phyloP scores from a whole-genome alignment of 2,888 invertebrate species.

The Meloe dianella region DNA sequence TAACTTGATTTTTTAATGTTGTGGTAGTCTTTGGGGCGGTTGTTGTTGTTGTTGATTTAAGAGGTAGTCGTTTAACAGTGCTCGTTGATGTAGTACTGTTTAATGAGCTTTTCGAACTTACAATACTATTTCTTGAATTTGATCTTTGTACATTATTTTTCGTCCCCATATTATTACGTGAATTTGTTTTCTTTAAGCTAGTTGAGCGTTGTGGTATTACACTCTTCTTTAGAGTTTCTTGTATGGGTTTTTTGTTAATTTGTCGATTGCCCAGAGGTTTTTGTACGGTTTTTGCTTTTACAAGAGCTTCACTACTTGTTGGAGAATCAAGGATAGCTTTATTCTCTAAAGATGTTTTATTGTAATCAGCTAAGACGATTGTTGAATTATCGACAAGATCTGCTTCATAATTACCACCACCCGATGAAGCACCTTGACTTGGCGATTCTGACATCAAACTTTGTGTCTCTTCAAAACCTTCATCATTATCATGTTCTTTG shows the following conservation, averaged over 20 bases:
- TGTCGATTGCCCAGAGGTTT: background rate
- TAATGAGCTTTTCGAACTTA: slow-evolving; percentile 83
- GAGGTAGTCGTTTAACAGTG: slow-evolving; percentile 75
- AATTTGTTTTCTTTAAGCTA: slow-evolving; percentile 56
- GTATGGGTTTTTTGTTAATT: slow-evolving; percentile 42
- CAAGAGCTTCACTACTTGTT: slow-evolving; percentile 56
- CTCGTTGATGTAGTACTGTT: slow-evolving; percentile 81
- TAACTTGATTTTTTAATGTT: slow-evolving; percentile 42
- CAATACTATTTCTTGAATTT: slow-evolving; percentile 77
- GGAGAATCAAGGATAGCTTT: slow-evolving; percentile 56
- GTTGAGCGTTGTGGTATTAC: slow-evolving; percentile 56
- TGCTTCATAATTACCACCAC: slow-evolving; percentile 66
- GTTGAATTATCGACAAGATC: slow-evolving; percentile 58
- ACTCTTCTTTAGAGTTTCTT: slow-evolving; percentile 47
- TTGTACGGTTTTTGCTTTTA: background rate
- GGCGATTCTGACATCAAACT: slow-evolving; percentile 86
- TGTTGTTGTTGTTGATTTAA: slow-evolving; percentile 52
- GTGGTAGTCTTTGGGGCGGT: slow-evolving; percentile 25
- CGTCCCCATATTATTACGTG: slow-evolving; percentile 44
- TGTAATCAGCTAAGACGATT: slow-evolving; percentile 44
- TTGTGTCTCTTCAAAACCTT: slow-evolving; percentile 90
- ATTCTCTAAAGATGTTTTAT: slow-evolving; percentile 41
- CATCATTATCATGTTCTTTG: slow-evolving; percentile 80
- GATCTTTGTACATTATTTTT: slow-evolving; percentile 74
- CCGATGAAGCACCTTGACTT: slow-evolving; percentile 83